These are phyloP conservation scores for Mastigias papua DNA, from an alignment of 30 jellyfish, hydroid and myxozoan genomes.

Conservation along the genomic window DNA sequence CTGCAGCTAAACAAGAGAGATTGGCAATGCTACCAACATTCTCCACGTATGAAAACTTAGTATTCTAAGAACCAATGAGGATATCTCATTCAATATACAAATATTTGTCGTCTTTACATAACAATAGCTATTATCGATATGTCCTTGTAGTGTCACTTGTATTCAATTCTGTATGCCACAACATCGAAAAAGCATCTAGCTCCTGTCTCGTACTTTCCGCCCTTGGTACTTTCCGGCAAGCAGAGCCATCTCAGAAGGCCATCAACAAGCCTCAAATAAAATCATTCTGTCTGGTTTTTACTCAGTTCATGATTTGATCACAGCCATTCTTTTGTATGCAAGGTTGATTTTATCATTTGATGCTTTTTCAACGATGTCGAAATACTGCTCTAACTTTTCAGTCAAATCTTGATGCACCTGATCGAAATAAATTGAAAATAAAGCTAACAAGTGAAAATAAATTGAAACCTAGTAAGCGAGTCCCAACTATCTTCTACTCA, in stretches of 20 bases:
- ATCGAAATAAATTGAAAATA: background rate
- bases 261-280: background rate
- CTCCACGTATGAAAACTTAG: too few relatives aligned
- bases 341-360: slow-evolving; percentile 51
- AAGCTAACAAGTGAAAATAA: background rate
- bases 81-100: too few relatives aligned
- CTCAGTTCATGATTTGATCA: background rate
- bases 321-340: background rate
- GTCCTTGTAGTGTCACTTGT: too few relatives aligned
- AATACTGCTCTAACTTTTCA: slow-evolving; percentile 23
- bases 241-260: background rate
- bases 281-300: background rate
- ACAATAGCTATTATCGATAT: too few relatives aligned
- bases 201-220: too few relatives aligned
- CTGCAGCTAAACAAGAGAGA: too few relatives aligned
- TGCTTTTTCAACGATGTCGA: slow-evolving; percentile 38
- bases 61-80: too few relatives aligned
- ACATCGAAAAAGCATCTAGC: too few relatives aligned
- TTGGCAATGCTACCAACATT: too few relatives aligned
- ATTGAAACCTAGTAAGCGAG: background rate
- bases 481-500: too few relatives aligned
- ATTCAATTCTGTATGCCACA: too few relatives aligned
- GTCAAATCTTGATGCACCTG: slow-evolving; percentile 36
- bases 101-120: too few relatives aligned
- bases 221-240: background rate